Base-by-base conservation (phyloP, 2,113 vertebrate species). In the Cettia cetti region DNA sequence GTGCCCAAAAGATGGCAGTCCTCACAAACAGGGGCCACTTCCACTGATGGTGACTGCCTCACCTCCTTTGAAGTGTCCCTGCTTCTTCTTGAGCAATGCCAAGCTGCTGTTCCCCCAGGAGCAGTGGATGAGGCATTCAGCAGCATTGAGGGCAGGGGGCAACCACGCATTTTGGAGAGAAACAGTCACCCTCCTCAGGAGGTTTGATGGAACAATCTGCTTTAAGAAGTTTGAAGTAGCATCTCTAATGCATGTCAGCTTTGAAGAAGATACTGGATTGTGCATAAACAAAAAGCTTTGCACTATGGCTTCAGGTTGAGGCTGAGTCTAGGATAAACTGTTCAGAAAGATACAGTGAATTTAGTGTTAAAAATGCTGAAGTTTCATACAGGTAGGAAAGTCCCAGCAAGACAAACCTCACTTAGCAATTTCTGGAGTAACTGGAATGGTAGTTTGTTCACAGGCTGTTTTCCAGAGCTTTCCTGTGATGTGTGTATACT, bases 401-500 rank as follows among this genome's bases (percentile, higher is more conserved):
- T 49, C 35, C 22, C 44, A 56, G 35, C 20, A 60, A 60, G 52
- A 50, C 39, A 71, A 70, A 28, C 10, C 1, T 15, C 15, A 4
- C 11, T 50, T 28, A 11, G n/a, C 60, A 89, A 28, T 63, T 90
- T 75, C 56, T 71, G 22, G 18, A 31, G 13, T 52, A 27, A 60
- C 21, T 11, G 57, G 17, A 26, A 11, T 2, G 13, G 24, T 31
- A 2, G 24, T 68, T 87, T 59, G 69, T 53, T 88, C 24, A 37
- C 14, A 69, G 27, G 42, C 61, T 79, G 44, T 49, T 69, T 68
- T 68, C 53, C 61, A 49, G 69, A n/a, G 37, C 31, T 24, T 60
- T 3, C 0, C 0, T 37, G 26, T 1, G 1, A 14, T 31, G 6
- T 3, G 3, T 49, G 19, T 42, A 17, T 24, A 15, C 15, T 77